A percentile compares a stretch with the other conserved stretches of the same genome.
Conservation (phyloP, 2,113 vertebrate species). For the Micronycteris hirsuta region DNA sequence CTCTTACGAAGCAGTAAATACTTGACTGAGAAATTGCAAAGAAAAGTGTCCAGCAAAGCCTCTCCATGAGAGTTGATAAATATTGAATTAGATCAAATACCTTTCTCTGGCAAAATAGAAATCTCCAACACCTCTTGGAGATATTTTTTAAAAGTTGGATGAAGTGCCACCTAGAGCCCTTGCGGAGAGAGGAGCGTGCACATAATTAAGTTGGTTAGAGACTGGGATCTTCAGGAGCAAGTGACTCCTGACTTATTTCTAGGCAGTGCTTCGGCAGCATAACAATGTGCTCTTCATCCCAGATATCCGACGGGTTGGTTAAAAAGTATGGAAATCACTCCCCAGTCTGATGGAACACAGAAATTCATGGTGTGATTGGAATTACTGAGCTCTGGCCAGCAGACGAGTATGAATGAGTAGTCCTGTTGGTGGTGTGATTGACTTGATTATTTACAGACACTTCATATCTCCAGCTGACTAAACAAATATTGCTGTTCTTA, state of each 20-base stretch:
- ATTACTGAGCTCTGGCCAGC: not conserved
- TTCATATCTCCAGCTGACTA: not conserved
- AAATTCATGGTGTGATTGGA: not conserved
- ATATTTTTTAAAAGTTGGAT: not conserved
- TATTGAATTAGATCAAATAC: not conserved
- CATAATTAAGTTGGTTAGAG: not conserved
- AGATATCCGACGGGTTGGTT: not conserved
- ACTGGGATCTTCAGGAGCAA: not conserved
- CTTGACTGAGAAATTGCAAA: conserved; percentile 32
- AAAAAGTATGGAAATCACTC: not conserved
- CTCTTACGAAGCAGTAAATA: conserved; percentile 10
- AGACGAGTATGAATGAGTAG: not conserved
- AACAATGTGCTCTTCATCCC: not conserved
- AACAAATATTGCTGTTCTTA: not conserved
- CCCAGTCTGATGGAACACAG: not conserved
- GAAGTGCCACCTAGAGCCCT: not conserved
- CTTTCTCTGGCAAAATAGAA: not conserved
- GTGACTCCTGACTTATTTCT: conserved; percentile 18
- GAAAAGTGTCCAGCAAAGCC: not conserved
- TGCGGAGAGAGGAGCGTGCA: not conserved
- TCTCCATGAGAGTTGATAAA: not conserved
- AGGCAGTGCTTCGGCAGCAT: not conserved
- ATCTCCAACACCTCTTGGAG: not conserved
- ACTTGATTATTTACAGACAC: not conserved
- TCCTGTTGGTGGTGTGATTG: not conserved